phyloP scores from a whole-genome alignment of 2,888 invertebrate species.

The Ormia ochracea region DNA sequence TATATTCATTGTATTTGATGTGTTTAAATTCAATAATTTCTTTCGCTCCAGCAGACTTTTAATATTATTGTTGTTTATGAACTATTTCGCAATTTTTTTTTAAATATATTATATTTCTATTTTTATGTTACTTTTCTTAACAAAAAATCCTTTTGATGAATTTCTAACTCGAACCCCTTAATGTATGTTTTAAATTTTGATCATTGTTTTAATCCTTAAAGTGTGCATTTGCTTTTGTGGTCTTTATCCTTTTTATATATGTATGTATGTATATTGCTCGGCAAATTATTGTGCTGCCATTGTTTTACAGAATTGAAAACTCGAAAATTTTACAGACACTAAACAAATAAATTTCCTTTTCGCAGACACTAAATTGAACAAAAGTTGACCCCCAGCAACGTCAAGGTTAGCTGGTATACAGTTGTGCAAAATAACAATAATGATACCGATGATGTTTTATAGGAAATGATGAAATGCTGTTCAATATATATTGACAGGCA shows the following conservation, averaged over 20 bases:
- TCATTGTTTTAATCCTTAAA: slow-evolving; percentile 7
- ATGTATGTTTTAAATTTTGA: slow-evolving; percentile 19
- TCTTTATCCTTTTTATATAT: background rate
- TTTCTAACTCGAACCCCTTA: background rate
- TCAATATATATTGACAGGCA: slow-evolving; percentile 47
- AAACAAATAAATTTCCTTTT: slow-evolving; percentile 50
- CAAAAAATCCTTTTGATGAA: background rate
- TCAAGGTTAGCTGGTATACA: slow-evolving; percentile 16
- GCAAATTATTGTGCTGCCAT: background rate
- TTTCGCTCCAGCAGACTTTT: too few relatives aligned
- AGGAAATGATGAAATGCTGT: slow-evolving; percentile 44
- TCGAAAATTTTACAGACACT: slow-evolving; percentile 23
- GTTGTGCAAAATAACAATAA: background rate
- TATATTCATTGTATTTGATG: too few relatives aligned
- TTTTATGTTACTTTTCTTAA: too few relatives aligned
- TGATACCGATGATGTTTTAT: slow-evolving; percentile 13
- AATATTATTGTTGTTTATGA: too few relatives aligned
- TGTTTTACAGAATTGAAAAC: slow-evolving; percentile 17
- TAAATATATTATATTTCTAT: too few relatives aligned
- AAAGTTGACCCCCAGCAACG: slow-evolving; percentile 13
- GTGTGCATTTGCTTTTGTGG: slow-evolving; percentile 16
- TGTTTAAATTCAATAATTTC: too few relatives aligned
- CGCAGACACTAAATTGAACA: background rate
- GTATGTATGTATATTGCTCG: background rate
- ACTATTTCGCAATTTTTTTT: too few relatives aligned